Conservation (phyloP, 2,888 invertebrate genomes). For the Anoplius nigerrimus region DNA sequence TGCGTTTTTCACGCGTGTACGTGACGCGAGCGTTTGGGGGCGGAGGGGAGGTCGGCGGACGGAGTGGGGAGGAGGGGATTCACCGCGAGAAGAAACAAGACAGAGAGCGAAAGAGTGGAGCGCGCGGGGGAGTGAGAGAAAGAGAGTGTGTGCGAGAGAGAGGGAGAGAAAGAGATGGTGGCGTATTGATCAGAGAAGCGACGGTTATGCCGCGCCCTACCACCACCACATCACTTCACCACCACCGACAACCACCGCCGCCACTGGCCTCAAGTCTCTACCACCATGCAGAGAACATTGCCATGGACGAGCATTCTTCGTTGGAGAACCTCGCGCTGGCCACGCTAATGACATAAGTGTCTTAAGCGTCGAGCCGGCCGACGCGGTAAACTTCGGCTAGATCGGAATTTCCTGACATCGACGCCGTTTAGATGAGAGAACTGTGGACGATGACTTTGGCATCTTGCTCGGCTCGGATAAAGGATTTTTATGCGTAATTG, state of each 20-base stretch:
- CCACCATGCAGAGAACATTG: slow-evolving; percentile 22
- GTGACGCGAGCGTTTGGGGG: slow-evolving; percentile 11
- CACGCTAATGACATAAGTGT: no score
- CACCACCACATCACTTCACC: slow-evolving; percentile 61
- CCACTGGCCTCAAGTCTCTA: slow-evolving; percentile 34
- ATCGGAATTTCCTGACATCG: no score
- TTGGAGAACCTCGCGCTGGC: not conserved
- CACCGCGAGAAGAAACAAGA: slow-evolving; percentile 37
- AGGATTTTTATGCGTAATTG: no score
- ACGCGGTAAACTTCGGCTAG: no score
- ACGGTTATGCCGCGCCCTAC: slow-evolving; percentile 73
- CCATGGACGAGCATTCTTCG: slow-evolving; percentile 25
- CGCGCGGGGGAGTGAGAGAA: slow-evolving; percentile 22
- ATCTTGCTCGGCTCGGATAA: no score
- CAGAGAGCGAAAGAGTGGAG: slow-evolving; percentile 23
- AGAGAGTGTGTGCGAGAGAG: slow-evolving; percentile 49
- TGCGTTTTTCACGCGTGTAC: no score
- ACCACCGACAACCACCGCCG: slow-evolving; percentile 37
- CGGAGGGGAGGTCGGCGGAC: slow-evolving; percentile 3
- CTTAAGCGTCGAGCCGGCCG: no score
- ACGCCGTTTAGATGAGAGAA: no score
- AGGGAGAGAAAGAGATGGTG: slow-evolving; percentile 63
- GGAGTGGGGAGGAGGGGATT: slow-evolving; percentile 38
- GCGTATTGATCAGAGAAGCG: slow-evolving; percentile 74
- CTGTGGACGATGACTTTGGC: no score